A percentile compares a stretch with the other conserved stretches of the same genome.
phyloP scores from a whole-genome alignment of 2,888 invertebrate genomes.

The Ashinkailepas kermadecensis region DNA sequence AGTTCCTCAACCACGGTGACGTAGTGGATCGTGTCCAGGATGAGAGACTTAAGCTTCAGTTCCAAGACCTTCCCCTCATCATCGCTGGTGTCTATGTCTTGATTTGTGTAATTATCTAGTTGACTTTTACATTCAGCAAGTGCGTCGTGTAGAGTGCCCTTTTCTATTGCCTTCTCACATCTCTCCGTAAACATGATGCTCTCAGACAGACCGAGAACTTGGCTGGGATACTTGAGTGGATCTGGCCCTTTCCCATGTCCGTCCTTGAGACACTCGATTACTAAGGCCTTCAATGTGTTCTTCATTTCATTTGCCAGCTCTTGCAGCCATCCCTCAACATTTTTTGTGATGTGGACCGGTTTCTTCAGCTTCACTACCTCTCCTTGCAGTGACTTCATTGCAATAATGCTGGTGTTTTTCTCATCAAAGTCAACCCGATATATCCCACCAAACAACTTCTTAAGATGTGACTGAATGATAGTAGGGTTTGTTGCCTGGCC shows the following conservation, averaged over 20 bases:
- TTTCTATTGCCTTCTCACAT: conserved; percentile 68
- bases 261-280: conserved; percentile 52
- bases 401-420: conserved; percentile 51
- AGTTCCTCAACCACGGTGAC: conserved; percentile 71
- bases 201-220: conserved; percentile 78
- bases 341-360: conserved; percentile 60
- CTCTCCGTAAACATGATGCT: conserved; percentile 75
- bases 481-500: conserved; percentile 78
- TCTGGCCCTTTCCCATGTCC: conserved; percentile 44
- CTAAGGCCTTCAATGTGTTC: conserved; percentile 59
- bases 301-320: conserved; percentile 76
- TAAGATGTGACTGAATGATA: conserved; percentile 83
- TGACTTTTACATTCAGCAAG: conserved; percentile 42
- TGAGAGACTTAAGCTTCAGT: conserved; percentile 81
- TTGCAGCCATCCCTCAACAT: conserved; percentile 69
- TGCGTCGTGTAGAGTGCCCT: conserved; percentile 49
- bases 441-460: conserved; percentile 90
- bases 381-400: conserved; percentile 66
- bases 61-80: conserved; percentile 52
- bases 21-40: conserved; percentile 89
- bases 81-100: conserved; percentile 42
- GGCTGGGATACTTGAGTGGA: conserved; percentile 59
- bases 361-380: conserved; percentile 62
- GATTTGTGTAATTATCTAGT: conserved; percentile 47
- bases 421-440: conserved; percentile 64